A percentile compares a stretch with the other conserved stretches of the same genome.
phyloP scores from a whole-genome alignment of 2,888 invertebrate genomes.

The Dinocampus coccinellae region DNA sequence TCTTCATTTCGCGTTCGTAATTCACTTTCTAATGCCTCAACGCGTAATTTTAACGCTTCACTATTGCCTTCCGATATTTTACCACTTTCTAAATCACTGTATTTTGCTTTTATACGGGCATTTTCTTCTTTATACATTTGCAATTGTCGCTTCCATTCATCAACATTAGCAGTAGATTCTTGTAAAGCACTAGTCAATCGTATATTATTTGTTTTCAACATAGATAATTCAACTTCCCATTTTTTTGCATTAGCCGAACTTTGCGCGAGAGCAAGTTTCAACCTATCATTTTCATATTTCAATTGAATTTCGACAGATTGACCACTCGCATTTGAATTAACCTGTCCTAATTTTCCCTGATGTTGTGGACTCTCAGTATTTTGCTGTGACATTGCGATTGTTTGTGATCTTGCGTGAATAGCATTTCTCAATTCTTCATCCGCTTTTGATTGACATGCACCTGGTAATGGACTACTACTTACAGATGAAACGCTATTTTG shows the following conservation, averaged over 20 bases:
- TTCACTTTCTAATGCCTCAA: slow-evolving; percentile 86
- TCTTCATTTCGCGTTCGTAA: slow-evolving; percentile 88
- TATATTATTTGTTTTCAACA: slow-evolving; percentile 95
- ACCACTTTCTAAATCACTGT: slow-evolving; percentile 79
- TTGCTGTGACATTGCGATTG: slow-evolving; percentile 71
- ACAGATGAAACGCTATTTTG: slow-evolving; percentile 67
- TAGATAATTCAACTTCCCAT: slow-evolving; percentile 97
- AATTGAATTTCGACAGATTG: slow-evolving; percentile 84
- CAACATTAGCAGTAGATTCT: slow-evolving; percentile 96
- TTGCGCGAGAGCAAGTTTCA: slow-evolving; percentile 94
- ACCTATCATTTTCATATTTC: slow-evolving; percentile 96
- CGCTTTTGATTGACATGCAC: slow-evolving; percentile 61
- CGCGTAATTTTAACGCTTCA: slow-evolving; percentile 81
- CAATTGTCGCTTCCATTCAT: slow-evolving; percentile 97
- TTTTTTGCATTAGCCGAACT: slow-evolving; percentile 99
- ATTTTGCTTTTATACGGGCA: slow-evolving; percentile 82
- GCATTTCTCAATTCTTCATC: slow-evolving; percentile 67
- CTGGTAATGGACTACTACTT: slow-evolving; percentile 66
- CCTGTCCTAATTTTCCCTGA: slow-evolving; percentile 68
- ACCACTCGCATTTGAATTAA: slow-evolving; percentile 57
- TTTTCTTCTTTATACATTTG: slow-evolving; percentile 94
- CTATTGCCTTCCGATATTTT: slow-evolving; percentile 70
- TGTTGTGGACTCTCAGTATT: slow-evolving; percentile 77
- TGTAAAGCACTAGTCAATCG: slow-evolving; percentile 95
- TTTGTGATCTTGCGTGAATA: slow-evolving; percentile 65